Conservation (phyloP, 2,888 invertebrate species). For the Barypeithes pellucidus region DNA sequence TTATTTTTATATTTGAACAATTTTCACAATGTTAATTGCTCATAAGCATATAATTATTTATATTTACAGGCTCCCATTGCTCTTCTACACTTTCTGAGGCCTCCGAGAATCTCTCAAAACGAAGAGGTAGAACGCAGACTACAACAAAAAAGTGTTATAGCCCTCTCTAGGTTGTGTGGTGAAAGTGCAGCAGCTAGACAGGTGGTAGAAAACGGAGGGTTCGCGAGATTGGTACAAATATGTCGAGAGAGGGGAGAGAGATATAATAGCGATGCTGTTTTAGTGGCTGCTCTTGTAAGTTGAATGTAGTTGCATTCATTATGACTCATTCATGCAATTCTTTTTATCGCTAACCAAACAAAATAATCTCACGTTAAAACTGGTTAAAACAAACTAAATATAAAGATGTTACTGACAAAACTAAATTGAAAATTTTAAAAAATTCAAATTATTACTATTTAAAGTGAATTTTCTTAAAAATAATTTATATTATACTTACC, state of each 20-base stretch:
- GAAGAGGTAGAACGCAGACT: conserved; percentile 81
- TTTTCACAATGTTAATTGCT: too few species aligned
- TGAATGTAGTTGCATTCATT: neutral
- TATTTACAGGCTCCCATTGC: conserved; percentile 75
- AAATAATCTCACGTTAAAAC: too few species aligned
- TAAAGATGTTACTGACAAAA: too few species aligned
- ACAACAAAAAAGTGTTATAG: conserved; percentile 88
- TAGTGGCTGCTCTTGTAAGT: conserved; percentile 79
- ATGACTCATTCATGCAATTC: too few species aligned
- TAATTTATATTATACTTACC: too few species aligned
- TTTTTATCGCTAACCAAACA: too few species aligned
- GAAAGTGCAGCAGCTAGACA: conserved; percentile 80
- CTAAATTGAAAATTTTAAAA: too few species aligned
- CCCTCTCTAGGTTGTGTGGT: conserved; percentile 83
- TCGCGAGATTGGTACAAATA: conserved; percentile 78
- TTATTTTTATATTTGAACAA: too few species aligned
- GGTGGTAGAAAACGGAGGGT: conserved; percentile 81
- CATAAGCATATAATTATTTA: neutral
- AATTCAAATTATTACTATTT: too few species aligned
- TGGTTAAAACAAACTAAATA: too few species aligned
- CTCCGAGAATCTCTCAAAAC: conserved; percentile 62
- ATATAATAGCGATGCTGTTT: conserved; percentile 78
- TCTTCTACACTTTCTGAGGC: conserved; percentile 79
- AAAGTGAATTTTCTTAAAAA: too few species aligned
- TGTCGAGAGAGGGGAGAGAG: conserved; percentile 78